phyloP scores from a whole-genome alignment of 2,888 invertebrate genomes.

The Boloria euphrosyne region DNA sequence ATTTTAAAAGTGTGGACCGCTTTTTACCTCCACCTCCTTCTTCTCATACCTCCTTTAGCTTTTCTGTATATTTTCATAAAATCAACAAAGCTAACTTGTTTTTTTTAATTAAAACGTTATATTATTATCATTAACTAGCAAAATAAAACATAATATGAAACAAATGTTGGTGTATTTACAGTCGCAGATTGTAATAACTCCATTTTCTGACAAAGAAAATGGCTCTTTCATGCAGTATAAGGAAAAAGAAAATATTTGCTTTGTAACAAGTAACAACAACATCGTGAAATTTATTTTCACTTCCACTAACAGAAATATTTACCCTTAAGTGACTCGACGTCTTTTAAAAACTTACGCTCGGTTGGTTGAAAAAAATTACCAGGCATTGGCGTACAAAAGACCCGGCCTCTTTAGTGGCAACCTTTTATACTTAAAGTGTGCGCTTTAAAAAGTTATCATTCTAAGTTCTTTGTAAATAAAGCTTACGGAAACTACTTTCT shows the following conservation, averaged over 20 bases:
- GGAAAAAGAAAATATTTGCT: conserved; percentile 9
- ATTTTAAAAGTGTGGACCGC: no score
- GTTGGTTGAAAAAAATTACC: conserved; percentile 18
- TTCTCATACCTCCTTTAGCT: no score
- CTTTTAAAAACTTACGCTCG: conserved; percentile 8
- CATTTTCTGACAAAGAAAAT: conserved; percentile 7
- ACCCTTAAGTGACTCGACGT: conserved; percentile 15
- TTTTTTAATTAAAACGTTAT: no score
- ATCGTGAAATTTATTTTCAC: conserved; percentile 1
- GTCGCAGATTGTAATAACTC: neutral
- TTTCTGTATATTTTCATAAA: no score
- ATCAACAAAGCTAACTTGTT: no score
- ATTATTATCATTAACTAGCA: no score
- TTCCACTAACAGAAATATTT: conserved; percentile 13
- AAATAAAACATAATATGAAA: no score
- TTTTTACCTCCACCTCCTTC: no score
- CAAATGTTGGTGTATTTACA: no score
- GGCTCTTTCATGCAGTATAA: neutral
- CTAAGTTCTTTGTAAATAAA: neutral
- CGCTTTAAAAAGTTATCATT: conserved; percentile 19
- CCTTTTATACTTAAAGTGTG: conserved; percentile 21
- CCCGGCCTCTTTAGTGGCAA: conserved; percentile 12
- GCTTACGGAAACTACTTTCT: neutral
- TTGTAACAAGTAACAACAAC: conserved; percentile 3
- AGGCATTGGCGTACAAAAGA: conserved; percentile 28